Conservation (phyloP, 2,888 invertebrate species). For the Lasioglossum figueresi region DNA sequence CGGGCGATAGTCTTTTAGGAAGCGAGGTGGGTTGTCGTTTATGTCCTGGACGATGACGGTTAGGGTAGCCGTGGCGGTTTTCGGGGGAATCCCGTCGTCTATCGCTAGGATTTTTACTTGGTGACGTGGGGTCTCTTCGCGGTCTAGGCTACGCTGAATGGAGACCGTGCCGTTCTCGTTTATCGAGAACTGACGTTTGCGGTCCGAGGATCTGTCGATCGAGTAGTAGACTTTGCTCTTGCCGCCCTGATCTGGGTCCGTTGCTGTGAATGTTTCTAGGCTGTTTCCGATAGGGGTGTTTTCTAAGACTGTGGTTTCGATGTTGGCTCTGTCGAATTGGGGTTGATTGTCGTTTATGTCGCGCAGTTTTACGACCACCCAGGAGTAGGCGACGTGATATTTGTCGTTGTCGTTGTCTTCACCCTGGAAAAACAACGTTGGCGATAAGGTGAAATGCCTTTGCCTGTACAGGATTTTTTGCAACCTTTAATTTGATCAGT, state of each 20-base stretch:
- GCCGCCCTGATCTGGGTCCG: conserved; percentile 97
- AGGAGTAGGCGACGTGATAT: conserved; percentile 97
- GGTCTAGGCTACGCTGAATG: conserved; percentile 95
- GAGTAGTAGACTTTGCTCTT: conserved; percentile 96
- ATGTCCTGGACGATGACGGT: conserved; percentile 98
- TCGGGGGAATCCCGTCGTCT: conserved; percentile 96
- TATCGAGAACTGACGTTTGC: conserved; percentile 96
- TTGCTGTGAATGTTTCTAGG: conserved; percentile 96
- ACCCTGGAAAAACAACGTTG: conserved; percentile 85
- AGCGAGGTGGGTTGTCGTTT: conserved; percentile 97
- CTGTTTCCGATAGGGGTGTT: conserved; percentile 96
- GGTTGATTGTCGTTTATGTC: conserved; percentile 99
- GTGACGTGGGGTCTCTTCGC: conserved; percentile 97
- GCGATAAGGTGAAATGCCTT: no score
- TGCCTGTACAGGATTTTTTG: no score
- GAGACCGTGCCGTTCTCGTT: conserved; percentile 97
- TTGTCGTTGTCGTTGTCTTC: conserved; percentile 98
- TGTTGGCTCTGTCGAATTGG: conserved; percentile 96
- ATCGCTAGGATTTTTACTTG: conserved; percentile 97
- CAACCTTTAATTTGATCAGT: no score
- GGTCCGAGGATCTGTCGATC: conserved; percentile 95
- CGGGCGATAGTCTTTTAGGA: conserved; percentile 95
- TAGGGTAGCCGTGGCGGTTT: conserved; percentile 96
- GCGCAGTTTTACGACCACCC: conserved; percentile 96
- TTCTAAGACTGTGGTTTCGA: conserved; percentile 95